Percentiles rank a stretch among this genome's conserved stretches.
Conservation (phyloP, 2,888 invertebrate genomes). For the Cylindroiulus punctatus region DNA sequence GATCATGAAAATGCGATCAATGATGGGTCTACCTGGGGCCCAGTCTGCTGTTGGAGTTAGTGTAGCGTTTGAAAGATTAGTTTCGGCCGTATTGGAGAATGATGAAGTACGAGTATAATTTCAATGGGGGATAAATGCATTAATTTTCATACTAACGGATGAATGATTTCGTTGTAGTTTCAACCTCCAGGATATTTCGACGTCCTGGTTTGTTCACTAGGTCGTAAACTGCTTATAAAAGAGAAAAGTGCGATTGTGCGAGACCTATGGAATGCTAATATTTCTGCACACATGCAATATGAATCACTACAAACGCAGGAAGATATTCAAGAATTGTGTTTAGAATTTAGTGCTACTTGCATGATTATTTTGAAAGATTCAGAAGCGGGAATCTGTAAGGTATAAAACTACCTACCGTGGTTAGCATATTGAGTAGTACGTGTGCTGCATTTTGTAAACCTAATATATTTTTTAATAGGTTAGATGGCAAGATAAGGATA, state of each 20-base stretch:
- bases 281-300: conserved; percentile 72
- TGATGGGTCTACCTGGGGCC: conserved; percentile 54
- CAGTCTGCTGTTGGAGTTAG: conserved; percentile 66
- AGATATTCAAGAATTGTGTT: conserved; percentile 75
- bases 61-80: conserved; percentile 66
- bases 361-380: conserved; percentile 74
- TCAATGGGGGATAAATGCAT: neutral
- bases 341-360: conserved; percentile 73
- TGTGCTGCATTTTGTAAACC: neutral
- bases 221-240: conserved; percentile 69
- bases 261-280: conserved; percentile 78
- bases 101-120: conserved; percentile 59
- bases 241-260: conserved; percentile 71
- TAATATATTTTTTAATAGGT: conserved; percentile 59
- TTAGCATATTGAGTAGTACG: neutral
- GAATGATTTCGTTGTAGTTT: conserved; percentile 49
- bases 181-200: conserved; percentile 68
- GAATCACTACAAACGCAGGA: conserved; percentile 71
- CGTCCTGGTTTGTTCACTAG: conserved; percentile 75
- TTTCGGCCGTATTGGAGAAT: conserved; percentile 62
- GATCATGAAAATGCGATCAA: conserved; percentile 14
- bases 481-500: conserved; percentile 74
- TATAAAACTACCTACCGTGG: conserved; percentile 62
- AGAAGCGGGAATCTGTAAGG: conserved; percentile 70
- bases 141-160: neutral